Evolutionary conservation across 2,888 invertebrate species (phyloP).

Genomic region (Cantharis lateralis): DNA sequence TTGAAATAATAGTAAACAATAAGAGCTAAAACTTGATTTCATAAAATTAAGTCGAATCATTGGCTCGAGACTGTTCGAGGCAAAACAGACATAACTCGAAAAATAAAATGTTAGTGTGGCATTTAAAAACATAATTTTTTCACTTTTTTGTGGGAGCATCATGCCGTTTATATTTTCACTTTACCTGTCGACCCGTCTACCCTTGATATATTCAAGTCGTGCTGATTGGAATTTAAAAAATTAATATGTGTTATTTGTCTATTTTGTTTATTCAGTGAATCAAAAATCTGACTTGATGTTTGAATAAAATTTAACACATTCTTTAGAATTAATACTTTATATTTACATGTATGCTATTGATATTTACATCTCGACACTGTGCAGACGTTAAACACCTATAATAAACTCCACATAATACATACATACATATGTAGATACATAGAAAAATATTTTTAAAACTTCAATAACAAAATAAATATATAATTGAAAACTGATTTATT

Average conservation of each 20-base stretch:
- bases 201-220: background rate
- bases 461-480: background rate
- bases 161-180: background rate
- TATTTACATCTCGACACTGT: background rate
- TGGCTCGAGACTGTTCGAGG: background rate
- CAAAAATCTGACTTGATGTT: background rate
- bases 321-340: background rate
- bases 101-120: background rate
- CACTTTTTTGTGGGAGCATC: no score
- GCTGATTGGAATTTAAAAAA: background rate
- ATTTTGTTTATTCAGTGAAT: background rate
- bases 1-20: background rate
- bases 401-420: background rate
- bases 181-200: background rate
- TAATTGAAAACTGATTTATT: background rate
- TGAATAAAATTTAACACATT: background rate
- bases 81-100: background rate
- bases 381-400: background rate
- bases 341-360: background rate
- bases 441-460: background rate
- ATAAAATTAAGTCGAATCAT: background rate
- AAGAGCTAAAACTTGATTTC: background rate
- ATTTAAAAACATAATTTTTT: background rate
- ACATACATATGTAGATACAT: no score
- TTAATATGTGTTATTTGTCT: background rate